Percentiles rank a stretch among this genome's conserved stretches.
Evolutionary conservation across 2,797 vertebrate genomes (phyloP).

Genomic region (Falco cherrug): DNA sequence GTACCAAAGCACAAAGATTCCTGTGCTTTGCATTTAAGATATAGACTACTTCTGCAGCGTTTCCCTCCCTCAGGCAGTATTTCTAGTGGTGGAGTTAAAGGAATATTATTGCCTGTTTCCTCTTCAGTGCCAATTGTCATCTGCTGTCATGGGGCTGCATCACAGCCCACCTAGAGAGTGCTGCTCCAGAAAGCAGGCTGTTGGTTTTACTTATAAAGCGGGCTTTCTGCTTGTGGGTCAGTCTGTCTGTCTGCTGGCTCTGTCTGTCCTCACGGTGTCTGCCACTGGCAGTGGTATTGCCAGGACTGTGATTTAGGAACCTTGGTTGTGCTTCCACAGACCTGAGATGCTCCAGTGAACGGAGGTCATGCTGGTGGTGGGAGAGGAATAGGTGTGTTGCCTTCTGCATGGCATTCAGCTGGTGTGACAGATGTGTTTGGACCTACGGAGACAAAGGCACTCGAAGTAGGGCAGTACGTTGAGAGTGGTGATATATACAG

Average conservation of each 20-base stretch:
- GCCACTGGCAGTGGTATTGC: neutral
- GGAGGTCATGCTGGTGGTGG: neutral
- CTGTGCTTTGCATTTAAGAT: too few species aligned
- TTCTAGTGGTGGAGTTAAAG: neutral
- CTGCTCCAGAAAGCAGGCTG: neutral
- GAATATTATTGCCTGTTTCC: neutral
- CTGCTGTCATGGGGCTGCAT: neutral
- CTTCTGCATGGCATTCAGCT: neutral
- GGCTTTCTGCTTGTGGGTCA: neutral
- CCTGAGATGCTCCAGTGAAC: neutral
- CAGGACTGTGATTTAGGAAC: neutral
- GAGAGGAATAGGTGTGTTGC: neutral
- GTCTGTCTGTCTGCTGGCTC: neutral
- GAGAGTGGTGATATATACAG: neutral
- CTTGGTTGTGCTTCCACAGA: neutral
- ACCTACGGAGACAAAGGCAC: neutral
- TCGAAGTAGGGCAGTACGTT: neutral
- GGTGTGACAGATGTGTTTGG: neutral
- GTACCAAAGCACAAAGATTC: neutral
- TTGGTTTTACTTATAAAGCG: neutral
- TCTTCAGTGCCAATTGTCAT: neutral
- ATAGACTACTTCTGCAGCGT: neutral
- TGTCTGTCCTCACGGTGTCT: rapidly evolving
- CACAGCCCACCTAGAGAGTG: neutral
- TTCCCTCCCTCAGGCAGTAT: neutral